Evolutionary conservation across 2,113 vertebrate genomes (phyloP), one percentile per base, ranked within the genome.

Genomic region (Geococcyx californianus): DNA sequence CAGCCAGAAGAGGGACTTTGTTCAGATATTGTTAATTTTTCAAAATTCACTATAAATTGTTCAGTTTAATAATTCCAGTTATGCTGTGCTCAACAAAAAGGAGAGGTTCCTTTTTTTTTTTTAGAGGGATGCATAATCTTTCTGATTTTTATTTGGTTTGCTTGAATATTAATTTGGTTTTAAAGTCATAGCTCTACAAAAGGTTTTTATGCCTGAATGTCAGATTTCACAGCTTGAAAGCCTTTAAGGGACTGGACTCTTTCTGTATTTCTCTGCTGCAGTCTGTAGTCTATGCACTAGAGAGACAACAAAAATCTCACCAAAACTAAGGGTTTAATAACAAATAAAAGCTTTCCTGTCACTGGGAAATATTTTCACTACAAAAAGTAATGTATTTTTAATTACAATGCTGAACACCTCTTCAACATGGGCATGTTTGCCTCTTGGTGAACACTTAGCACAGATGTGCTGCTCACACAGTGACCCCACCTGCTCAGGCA

Each of bases 221-320:
- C 80, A 72, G 33, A 87, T 87, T 63, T 87, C 77, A 63, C 42
- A 87, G 69, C 45, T 26, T 2, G n/a, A 94, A 81, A 59, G 34
- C n/a, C 78, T 93, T 87, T 72, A 80, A 84, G 70, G 55, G 44
- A 40, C 42, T 47, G 6, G 13, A 82, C 25, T 14, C 45, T 66
- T 84, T 44, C 73, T 73, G 56, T 16, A 51, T 72, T 91, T 91
- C 54, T 70, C 45, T 75, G 58, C 67, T 73, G 38, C 51, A 83
- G 28, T 10, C 74, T 67, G 42, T 23, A 73, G 82, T 26, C 52
- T 78, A 18, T 59, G 51, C 58, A 93, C 74, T 58, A 93, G 64
- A 80, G 85, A 91, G 66, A 85, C 52, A 76, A 87, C 78, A 95
- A 85, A 93, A 88, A 77, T 75, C 75, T 93, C 74, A 85, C 89